These are phyloP conservation scores for Lutjanus argentimaculatus DNA, from an alignment of 2,797 vertebrate species.

Conservation along the genomic window DNA sequence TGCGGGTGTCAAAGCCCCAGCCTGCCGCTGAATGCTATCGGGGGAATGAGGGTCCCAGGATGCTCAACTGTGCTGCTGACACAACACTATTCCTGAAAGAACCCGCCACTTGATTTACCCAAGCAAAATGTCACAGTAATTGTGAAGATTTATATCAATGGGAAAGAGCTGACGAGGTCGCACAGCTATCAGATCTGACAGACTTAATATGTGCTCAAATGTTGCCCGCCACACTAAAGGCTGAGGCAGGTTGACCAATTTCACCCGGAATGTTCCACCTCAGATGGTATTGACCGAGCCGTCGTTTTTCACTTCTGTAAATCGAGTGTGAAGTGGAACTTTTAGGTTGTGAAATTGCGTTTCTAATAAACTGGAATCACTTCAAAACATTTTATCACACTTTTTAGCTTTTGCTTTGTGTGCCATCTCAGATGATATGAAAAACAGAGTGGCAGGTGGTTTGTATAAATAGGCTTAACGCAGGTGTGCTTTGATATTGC, in stretches of 20 bases:
- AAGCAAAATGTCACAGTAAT: constrained; percentile 86
- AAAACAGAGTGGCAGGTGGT: constrained; percentile 39
- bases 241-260: constrained; percentile 76
- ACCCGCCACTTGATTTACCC: constrained; percentile 81
- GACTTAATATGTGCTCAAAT: constrained; percentile 84
- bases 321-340: constrained; percentile 78
- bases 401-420: constrained; percentile 59
- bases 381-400: constrained; percentile 51
- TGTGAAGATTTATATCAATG: constrained; percentile 89
- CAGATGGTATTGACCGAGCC: constrained; percentile 67
- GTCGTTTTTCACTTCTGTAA: constrained; percentile 57
- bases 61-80: constrained; percentile 82
- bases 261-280: constrained; percentile 69
- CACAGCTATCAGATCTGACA: constrained; percentile 86
- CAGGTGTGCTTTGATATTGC: constrained; percentile 26
- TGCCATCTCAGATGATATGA: constrained; percentile 33
- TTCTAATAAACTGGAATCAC: constrained; percentile 71
- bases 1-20: constrained; percentile 75
- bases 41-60: constrained; percentile 80
- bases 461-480: constrained; percentile 41
- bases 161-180: constrained; percentile 85
- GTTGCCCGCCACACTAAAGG: constrained; percentile 77
- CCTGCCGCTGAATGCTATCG: constrained; percentile 77
- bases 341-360: constrained; percentile 68
- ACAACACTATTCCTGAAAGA: constrained; percentile 83